These are phyloP conservation scores for Apodemus agrarius DNA, from an alignment of 2,797 vertebrate species.

Conservation along the genomic window DNA sequence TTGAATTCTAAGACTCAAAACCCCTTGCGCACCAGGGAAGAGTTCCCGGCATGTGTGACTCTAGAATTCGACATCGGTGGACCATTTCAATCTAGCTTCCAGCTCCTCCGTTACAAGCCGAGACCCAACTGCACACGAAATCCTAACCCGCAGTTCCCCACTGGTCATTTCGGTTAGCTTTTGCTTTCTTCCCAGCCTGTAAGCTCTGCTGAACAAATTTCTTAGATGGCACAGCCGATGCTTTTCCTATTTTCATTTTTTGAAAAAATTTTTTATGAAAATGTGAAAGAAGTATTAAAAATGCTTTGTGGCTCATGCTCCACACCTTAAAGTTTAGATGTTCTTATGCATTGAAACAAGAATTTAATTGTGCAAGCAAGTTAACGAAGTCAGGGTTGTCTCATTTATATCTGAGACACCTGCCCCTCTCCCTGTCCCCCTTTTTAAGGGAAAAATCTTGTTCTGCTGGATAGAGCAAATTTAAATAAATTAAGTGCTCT, in stretches of 20 bases:
- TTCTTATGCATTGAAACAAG: constrained; percentile 37
- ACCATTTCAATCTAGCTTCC: not conserved
- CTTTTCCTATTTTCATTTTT: not conserved
- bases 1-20: constrained; percentile 2
- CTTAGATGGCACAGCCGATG: constrained; percentile 16
- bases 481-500: not conserved
- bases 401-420: constrained; percentile 50
- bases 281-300: constrained; percentile 51
- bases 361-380: constrained; percentile 54
- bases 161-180: not conserved
- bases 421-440: not conserved
- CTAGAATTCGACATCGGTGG: not conserved
- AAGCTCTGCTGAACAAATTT: not conserved
- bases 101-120: not conserved
- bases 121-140: not conserved
- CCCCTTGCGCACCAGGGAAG: not conserved
- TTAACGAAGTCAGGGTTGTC: constrained; percentile 37
- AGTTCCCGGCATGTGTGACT: not conserved
- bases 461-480: constrained; percentile 33
- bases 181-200: not conserved
- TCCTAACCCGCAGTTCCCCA: not conserved
- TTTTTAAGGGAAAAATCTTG: constrained; percentile 47
- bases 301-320: not conserved
- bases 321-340: constrained; percentile 31
- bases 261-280: constrained; percentile 26